Base-by-base conservation (phyloP, 1,140 invertebrate genomes). In the Pseudoatta argentina region DNA sequence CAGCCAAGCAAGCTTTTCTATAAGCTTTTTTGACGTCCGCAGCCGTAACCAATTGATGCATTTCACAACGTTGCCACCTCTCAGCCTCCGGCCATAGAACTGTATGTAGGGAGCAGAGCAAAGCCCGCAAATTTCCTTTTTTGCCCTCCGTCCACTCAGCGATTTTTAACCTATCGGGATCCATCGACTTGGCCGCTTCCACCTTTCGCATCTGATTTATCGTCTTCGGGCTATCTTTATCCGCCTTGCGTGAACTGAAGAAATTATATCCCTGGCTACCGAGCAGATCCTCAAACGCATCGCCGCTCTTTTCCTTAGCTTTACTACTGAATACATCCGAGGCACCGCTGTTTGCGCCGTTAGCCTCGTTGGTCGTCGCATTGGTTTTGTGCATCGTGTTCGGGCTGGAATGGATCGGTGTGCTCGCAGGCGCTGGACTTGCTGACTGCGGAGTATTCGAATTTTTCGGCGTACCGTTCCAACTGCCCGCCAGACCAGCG, bases 1-100 rank as follows among this genome's bases (percentile, higher is more conserved):
- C 98, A 69, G 98, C 98, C 16, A 99, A 96, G 91, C 99, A 99
- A 27, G 99, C 99, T 94, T 98, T 98, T 57, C 98, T 96, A 95
- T 99, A 99, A 55, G 97, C 96, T 93, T 99, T 99, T 94, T 99
- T 99, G 16, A 99, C 99, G 95, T 99, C 98, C 3, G 97, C 97
- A 8, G 98, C 95, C 0, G 97, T 96, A 0, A 99, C 98, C 30
- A 99, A 96, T 83, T 99, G 98, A 92, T 98, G 97, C 98, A 99
- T 99, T 88, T 99, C 98, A 90, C 97, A 97, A 87, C 97, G 97
- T 86, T 97, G 96, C 99, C 99, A 99, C 87, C 98, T 97, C 2
- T 94, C 94, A 71, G 98, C 98, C 67, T 98, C 98, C 30, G 98
- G 97, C 99, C 99, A 99, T 39, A 99, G 95, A 10, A 99, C 97